Evolutionary conservation across 2,888 invertebrate genomes (phyloP), one percentile per base, ranked within the genome.

Genomic region (Pyrrhosoma nymphula): DNA sequence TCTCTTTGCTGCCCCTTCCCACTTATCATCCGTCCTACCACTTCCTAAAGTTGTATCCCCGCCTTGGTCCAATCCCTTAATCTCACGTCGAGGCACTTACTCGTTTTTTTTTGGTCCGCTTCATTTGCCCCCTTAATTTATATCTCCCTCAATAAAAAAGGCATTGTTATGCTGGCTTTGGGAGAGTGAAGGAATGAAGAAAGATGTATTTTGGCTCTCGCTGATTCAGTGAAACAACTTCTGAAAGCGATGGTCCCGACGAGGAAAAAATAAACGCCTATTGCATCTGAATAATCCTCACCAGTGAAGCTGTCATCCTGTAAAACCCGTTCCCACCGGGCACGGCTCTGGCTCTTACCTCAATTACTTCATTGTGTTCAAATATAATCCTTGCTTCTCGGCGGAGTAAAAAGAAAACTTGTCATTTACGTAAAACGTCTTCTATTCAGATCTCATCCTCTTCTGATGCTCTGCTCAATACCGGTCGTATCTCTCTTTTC

Each of bases 1-100:
- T 82, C 82, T 82, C 82, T 35, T 82, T 82, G 69, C 69, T 8
- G 8, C 20, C 6, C 69, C 69, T n/a, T 26, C 69, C 26, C 69
- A 23, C 69, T 10, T 18, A 0, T 69, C 82, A 35, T 82, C 82
- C 82, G 82, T 16, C 35, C 30, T n/a, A 69, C 69, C 69, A 14
- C 82, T 35, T 82, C 16, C 35, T 2, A 82, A 35, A 82, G 82
- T 82, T 82, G 30, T 82, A 82, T 82, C 35, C 82, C 82, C 30
- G 35, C 35, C 82, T 82, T 35, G 82, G 35, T 82, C 82, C 82
- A 82, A 82, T 82, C 82, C 82, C 82, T 35, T 82, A 82, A 82
- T 82, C 82, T 82, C 82, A 69, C 82, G 35, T 14, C 82, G 82
- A 14, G 35, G 26, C 16, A 82, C 69, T 60, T 60, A 20, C 20